Evolutionary conservation across 2,888 invertebrate species (phyloP).

Genomic region (Drosophila parthenogenetica): DNA sequence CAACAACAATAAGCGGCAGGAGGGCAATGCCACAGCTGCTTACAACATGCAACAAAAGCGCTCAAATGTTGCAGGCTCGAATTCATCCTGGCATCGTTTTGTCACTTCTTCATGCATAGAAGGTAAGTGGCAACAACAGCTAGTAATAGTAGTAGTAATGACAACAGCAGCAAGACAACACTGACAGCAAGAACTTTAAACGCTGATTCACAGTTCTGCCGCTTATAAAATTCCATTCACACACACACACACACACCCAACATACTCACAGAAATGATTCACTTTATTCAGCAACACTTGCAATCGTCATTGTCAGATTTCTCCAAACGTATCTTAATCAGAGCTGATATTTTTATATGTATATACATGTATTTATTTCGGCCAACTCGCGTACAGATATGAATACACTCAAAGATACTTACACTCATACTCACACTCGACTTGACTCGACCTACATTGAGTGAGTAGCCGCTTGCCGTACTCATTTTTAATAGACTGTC

Average conservation of each 20-base stretch:
- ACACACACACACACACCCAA: slow-evolving; percentile 1
- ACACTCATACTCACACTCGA: slow-evolving; percentile 1
- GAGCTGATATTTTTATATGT: neutral
- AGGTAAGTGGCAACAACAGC: slow-evolving; percentile 66
- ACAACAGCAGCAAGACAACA: neutral
- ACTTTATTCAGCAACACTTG: neutral
- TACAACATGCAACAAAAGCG: slow-evolving; percentile 52
- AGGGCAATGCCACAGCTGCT: slow-evolving; percentile 11
- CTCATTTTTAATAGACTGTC: slow-evolving; percentile 21
- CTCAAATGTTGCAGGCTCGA: slow-evolving; percentile 51
- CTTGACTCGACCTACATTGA: slow-evolving; percentile 15
- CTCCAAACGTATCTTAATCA: slow-evolving; percentile 51
- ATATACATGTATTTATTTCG: neutral
- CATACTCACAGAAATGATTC: neutral
- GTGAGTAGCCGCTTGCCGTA: slow-evolving; percentile 4
- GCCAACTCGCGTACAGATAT: slow-evolving; percentile 28
- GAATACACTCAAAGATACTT: slow-evolving; percentile 23
- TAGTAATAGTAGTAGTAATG: neutral
- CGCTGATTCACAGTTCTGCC: slow-evolving; percentile 47
- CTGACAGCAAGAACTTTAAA: neutral
- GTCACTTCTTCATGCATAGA: slow-evolving; percentile 77
- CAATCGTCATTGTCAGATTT: slow-evolving; percentile 46
- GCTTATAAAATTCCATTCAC: slow-evolving; percentile 56
- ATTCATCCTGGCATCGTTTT: slow-evolving; percentile 66
- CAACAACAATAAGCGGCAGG: slow-evolving; percentile 46